Evolutionary conservation across 2,797 vertebrate genomes (phyloP).

Genomic region (Microcaecilia unicolor): DNA sequence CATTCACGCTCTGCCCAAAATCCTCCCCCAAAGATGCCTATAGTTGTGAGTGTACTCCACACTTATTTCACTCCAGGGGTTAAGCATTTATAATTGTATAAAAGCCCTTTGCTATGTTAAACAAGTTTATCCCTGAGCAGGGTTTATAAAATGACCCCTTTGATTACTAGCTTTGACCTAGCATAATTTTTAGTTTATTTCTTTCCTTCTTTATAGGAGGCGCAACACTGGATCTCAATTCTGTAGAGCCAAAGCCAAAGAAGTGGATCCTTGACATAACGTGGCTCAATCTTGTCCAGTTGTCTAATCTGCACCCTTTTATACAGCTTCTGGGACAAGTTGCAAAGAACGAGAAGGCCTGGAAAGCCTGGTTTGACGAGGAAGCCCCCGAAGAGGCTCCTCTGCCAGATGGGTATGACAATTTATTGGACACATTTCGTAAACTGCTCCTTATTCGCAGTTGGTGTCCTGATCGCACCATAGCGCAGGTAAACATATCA

Average conservation of each 20-base stretch:
- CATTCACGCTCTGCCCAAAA: too few relatives aligned
- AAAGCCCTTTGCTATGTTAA: too few relatives aligned
- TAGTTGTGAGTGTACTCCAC: too few relatives aligned
- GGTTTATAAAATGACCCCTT: too few relatives aligned
- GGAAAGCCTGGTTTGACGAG: slow-evolving; percentile 70
- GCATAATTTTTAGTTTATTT: not conserved
- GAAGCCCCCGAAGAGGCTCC: slow-evolving; percentile 57
- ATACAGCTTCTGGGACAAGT: slow-evolving; percentile 58
- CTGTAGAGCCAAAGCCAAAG: slow-evolving; percentile 64
- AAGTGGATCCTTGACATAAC: slow-evolving; percentile 77
- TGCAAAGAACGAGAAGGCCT: slow-evolving; percentile 58
- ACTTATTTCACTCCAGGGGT: too few relatives aligned
- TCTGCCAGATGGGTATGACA: slow-evolving; percentile 66
- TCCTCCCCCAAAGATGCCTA: too few relatives aligned
- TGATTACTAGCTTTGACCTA: not conserved
- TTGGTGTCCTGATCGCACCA: slow-evolving; percentile 69
- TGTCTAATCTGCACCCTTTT: slow-evolving; percentile 58
- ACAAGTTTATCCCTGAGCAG: too few relatives aligned
- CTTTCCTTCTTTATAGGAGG: slow-evolving; percentile 45
- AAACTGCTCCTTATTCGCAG: slow-evolving; percentile 73
- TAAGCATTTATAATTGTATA: too few relatives aligned
- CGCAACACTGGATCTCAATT: slow-evolving; percentile 69
- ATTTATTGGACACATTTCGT: slow-evolving; percentile 56
- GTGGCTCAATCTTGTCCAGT: slow-evolving; percentile 74
- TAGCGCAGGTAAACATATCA: slow-evolving; percentile 55